A percentile compares a stretch with the other conserved stretches of the same genome.
These are phyloP conservation scores for Oostethus manadensis DNA, from an alignment of 2,113 vertebrate genomes.

Conservation along the genomic window DNA sequence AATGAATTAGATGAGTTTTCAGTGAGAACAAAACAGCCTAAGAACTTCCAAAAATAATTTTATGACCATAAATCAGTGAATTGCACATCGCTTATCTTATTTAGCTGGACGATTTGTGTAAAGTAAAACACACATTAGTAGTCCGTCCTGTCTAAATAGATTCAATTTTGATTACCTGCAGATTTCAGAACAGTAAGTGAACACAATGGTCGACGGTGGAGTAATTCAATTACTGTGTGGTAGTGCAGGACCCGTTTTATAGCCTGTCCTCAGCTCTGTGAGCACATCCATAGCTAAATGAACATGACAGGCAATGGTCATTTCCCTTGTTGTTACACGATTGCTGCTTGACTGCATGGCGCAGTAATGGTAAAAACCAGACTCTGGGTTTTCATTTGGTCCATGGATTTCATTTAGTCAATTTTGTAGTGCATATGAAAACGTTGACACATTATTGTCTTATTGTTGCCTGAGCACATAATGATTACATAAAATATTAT, in stretches of 20 bases:
- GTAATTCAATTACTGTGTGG: conserved; percentile 67
- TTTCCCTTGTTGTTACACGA: conserved; percentile 64
- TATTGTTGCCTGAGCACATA: conserved; percentile 3
- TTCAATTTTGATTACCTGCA: conserved; percentile 26
- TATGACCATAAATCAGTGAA: no score
- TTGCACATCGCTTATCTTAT: no score
- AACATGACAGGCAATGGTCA: conserved; percentile 58
- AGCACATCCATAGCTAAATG: conserved; percentile 60
- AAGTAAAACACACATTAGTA: no score
- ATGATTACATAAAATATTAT: no score
- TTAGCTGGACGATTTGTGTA: no score
- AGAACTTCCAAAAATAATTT: no score
- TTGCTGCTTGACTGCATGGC: conserved; percentile 46
- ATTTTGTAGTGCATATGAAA: conserved; percentile 22
- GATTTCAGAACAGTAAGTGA: conserved; percentile 62
- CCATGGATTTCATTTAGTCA: conserved; percentile 23
- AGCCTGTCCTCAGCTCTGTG: conserved; percentile 56
- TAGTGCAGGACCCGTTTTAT: conserved; percentile 61
- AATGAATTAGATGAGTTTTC: no score
- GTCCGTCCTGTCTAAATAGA: neutral
- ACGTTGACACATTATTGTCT: conserved; percentile 6
- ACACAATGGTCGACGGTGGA: conserved; percentile 47
- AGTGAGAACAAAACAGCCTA: no score
- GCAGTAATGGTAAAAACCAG: conserved; percentile 52
- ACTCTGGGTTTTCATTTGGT: conserved; percentile 38